Conservation (phyloP, 2,888 invertebrate species). For the Thecophora atra region DNA sequence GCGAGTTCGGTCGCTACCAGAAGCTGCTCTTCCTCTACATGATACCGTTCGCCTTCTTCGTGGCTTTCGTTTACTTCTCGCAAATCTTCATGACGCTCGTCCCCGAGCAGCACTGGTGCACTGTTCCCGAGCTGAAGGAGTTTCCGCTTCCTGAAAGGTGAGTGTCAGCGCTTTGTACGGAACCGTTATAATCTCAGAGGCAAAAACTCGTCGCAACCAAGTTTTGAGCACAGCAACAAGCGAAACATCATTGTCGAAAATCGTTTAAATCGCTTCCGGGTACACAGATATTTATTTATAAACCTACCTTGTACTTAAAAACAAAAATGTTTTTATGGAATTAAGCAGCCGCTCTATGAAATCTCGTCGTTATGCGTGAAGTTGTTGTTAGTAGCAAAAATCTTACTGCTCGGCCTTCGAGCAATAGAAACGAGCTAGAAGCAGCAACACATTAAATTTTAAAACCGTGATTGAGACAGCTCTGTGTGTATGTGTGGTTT, state of each 20-base stretch:
- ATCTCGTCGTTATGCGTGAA: not conserved
- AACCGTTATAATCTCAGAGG: not conserved
- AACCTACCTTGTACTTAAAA: no score
- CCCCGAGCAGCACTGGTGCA: conserved; percentile 86
- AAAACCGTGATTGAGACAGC: not conserved
- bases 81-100: conserved; percentile 87
- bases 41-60: conserved; percentile 89
- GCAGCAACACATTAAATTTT: conserved; percentile 5
- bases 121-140: conserved; percentile 68
- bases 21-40: conserved; percentile 82
- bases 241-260: conserved; percentile 11
- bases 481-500: conserved; percentile 16
- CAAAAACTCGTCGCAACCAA: no score
- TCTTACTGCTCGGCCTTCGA: conserved; percentile 16
- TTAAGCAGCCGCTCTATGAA: not conserved
- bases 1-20: conserved; percentile 87
- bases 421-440: conserved; percentile 21
- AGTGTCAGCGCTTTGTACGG: conserved; percentile 46
- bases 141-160: conserved; percentile 78
- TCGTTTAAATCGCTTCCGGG: conserved; percentile 16
- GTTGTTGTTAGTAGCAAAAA: conserved; percentile 3
- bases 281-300: not conserved
- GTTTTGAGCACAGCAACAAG: not conserved
- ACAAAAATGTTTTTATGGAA: no score
- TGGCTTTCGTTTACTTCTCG: conserved; percentile 88